Conservation (phyloP, 1,140 invertebrate genomes). For the Drosophila subobscura region DNA sequence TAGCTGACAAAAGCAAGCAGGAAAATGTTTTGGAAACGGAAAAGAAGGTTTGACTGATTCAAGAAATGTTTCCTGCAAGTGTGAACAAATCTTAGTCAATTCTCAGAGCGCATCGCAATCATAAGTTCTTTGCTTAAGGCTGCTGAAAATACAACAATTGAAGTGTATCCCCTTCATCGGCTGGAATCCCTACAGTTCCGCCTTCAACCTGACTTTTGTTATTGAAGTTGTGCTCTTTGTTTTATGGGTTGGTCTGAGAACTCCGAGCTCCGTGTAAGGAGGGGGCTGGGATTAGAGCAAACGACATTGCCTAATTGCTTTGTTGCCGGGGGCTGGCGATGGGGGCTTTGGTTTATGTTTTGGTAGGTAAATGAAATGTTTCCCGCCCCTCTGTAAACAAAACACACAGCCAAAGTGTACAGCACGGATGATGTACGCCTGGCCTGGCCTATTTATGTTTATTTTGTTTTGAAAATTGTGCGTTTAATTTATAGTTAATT, state of each 20-base stretch:
- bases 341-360: constrained; percentile 7
- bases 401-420: constrained; percentile 40
- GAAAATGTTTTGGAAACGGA: no score
- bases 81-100: no score
- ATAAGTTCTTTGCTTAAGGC: no score
- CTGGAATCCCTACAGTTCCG: neutral
- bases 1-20: no score
- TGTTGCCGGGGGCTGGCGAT: constrained; percentile 7
- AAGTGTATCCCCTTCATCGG: constrained; percentile 21
- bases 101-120: no score
- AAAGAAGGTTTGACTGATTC: no score
- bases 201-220: constrained; percentile 54
- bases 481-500: constrained; percentile 82
- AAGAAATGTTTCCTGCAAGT: neutral
- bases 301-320: constrained; percentile 72
- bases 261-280: neutral
- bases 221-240: constrained; percentile 68
- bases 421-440: constrained; percentile 53
- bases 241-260: constrained; percentile 50
- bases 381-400: constrained; percentile 59
- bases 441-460: constrained; percentile 70
- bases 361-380: constrained; percentile 60
- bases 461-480: constrained; percentile 82
- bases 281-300: constrained; percentile 35
- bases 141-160: no score